Base-by-base conservation (phyloP, 1,140 invertebrate species). In the Euwallacea fornicatus region DNA sequence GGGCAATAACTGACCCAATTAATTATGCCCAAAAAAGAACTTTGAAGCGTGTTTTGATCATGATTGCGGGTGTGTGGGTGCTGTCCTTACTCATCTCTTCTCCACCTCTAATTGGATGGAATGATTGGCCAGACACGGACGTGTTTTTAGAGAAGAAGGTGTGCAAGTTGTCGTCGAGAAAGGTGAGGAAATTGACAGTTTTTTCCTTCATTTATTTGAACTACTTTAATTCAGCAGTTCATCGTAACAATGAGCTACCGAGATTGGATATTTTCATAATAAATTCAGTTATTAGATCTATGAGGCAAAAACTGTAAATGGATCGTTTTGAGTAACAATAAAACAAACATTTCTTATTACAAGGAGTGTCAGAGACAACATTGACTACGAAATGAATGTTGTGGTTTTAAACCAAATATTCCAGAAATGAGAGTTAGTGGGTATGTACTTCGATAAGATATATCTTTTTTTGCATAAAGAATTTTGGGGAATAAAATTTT, bases 1-100 rank as follows among this genome's bases (percentile, higher is more conserved):
- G 93, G 92, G 97, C 97, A 7, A 98, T 99, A 59, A 98, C 96
- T 0, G 96, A 98, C 82, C 97, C 97, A 0, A 95, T 99, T 67
- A 96, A 97, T 79, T 99, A 99, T 83, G 95, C 96, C 6, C 94
- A 96, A 79, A 96, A 97, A 82, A 88, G 97, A 70, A 98, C 97
- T 1, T 82, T 95, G n/a, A 92, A 94, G 75, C 87, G 96, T 42
- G 97, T 98, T 0, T 83, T 98, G 7, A 84, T 91, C 7, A 95
- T 96, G 81, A 98, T 98, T 70, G 90, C 89, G 2, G 88, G 93
- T 9, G 96, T 98, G 0, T 99, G 97, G 97, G 80, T 94, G 0
- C 85, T 96, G 6, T 96, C 94, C 0, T 88, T 92, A 6, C 83
- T 96, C 13, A 98, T 99, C 73, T 97, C 95, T 75, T 97, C 97